Evolutionary conservation across 2,797 vertebrate genomes (phyloP).

Genomic region (Geotrypetes seraphini): DNA sequence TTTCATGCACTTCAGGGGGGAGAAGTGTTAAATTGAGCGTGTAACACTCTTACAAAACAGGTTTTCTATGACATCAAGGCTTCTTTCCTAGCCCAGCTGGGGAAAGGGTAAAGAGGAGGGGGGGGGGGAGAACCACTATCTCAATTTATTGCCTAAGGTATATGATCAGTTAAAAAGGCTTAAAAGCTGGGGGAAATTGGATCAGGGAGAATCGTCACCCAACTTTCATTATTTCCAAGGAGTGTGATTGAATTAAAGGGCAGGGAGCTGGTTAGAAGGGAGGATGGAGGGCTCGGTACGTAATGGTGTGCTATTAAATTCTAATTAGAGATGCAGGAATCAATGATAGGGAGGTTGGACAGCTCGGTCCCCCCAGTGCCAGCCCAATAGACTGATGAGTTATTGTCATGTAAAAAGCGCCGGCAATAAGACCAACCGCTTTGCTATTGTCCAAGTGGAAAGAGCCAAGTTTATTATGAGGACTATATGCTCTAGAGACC

Average conservation of each 20-base stretch:
- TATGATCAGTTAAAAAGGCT: conserved; percentile 96
- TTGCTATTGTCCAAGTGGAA: conserved; percentile 99
- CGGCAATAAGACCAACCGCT: conserved; percentile 99
- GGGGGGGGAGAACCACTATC: conserved; percentile 58
- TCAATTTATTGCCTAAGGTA: conserved; percentile 92
- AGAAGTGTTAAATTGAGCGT: conserved; percentile 62
- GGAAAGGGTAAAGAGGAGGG: conserved; percentile 7
- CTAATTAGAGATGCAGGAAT: conserved; percentile 99
- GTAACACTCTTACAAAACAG: conserved; percentile 65
- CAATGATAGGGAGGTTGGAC: conserved; percentile 99
- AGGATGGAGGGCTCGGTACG: conserved; percentile 73
- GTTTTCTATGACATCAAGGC: conserved; percentile 56
- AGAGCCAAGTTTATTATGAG: conserved; percentile 99
- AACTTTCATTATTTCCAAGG: conserved; percentile 99
- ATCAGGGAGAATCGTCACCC: conserved; percentile 99
- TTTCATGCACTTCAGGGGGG: conserved; percentile 60
- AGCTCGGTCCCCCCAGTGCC: conserved; percentile 96
- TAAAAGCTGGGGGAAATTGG: conserved; percentile 97
- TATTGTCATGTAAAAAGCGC: conserved; percentile 99
- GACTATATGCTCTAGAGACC: conserved; percentile 99
- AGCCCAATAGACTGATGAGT: conserved; percentile 99
- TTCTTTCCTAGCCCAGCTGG: conserved; percentile 41
- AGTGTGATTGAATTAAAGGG: conserved; percentile 99
- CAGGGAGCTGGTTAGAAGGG: conserved; percentile 92
- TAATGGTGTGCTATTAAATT: conserved; percentile 99